Percentiles rank a stretch among this genome's conserved stretches.
Evolutionary conservation across 2,888 invertebrate genomes (phyloP).

Genomic region (Volucella inflata): DNA sequence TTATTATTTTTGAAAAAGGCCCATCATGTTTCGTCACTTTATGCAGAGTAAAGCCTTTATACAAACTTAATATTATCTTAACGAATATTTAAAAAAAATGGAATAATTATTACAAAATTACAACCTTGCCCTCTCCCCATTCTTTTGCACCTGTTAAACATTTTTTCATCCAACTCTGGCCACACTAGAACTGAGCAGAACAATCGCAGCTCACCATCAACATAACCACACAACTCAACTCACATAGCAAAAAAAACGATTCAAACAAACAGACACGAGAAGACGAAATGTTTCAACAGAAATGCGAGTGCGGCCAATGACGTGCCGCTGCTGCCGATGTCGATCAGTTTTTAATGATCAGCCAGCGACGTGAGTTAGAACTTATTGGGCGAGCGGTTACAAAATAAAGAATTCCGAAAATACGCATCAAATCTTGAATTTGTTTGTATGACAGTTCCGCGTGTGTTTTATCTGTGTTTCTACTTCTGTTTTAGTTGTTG

Average conservation of each 20-base stretch:
- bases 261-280: conserved; percentile 6
- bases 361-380: conserved; percentile 31
- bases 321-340: conserved; percentile 3
- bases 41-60: no score
- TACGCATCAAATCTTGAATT: conserved; percentile 4
- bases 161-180: no score
- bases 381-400: not conserved
- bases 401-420: not conserved
- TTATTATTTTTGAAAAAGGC: no score
- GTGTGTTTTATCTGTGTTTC: conserved; percentile 6
- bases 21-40: no score
- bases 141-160: no score
- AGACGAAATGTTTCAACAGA: conserved; percentile 15
- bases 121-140: no score
- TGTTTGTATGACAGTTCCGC: conserved; percentile 29
- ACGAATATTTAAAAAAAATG: no score
- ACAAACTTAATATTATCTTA: no score
- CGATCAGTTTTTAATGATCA: conserved; percentile 61
- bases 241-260: not conserved
- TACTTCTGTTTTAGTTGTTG: conserved; percentile 7
- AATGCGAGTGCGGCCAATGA: conserved; percentile 43
- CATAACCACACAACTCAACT: not conserved
- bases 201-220: conserved; percentile 8
- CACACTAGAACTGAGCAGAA: not conserved
- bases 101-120: no score